A percentile compares a stretch with the other conserved stretches of the same genome.
Conservation (phyloP, 2,113 vertebrate species). For the Oophaga pumilio region DNA sequence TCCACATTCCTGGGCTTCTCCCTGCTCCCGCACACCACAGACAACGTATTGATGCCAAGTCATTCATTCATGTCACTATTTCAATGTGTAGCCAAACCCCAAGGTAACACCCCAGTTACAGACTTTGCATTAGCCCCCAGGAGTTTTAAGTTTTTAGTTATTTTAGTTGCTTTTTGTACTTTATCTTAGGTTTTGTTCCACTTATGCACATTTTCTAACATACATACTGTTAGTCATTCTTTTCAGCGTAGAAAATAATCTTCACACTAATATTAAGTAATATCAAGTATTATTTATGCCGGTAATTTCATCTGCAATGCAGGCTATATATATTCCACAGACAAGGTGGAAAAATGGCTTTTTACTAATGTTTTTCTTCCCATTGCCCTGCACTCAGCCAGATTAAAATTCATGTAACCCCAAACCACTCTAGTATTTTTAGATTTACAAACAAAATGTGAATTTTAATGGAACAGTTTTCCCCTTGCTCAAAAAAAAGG, state of each 20-base stretch:
- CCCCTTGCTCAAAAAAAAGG: slow-evolving; percentile 38
- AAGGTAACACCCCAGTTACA: too few species aligned
- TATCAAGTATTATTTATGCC: background rate
- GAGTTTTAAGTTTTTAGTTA: too few species aligned
- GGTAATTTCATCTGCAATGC: background rate
- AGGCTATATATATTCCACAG: background rate
- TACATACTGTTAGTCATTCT: background rate
- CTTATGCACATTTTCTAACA: background rate
- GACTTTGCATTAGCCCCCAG: too few species aligned
- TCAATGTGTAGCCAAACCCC: too few species aligned
- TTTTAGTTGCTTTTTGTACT: background rate
- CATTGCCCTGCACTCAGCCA: slow-evolving; percentile 15
- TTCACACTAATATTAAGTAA: background rate
- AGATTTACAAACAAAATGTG: slow-evolving; percentile 51
- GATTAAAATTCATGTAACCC: slow-evolving; percentile 33
- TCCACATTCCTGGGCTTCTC: too few species aligned
- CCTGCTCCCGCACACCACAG: too few species aligned
- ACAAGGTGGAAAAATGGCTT: slow-evolving; percentile 12
- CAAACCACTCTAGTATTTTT: slow-evolving; percentile 32
- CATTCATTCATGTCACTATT: too few species aligned
- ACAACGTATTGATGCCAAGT: too few species aligned
- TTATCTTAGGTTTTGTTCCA: background rate
- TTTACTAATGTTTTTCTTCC: slow-evolving; percentile 19
- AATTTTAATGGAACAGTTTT: slow-evolving; percentile 50
- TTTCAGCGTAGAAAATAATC: background rate